Evolutionary conservation across 2,888 invertebrate genomes (phyloP).

Genomic region (Hypsopygia costalis): DNA sequence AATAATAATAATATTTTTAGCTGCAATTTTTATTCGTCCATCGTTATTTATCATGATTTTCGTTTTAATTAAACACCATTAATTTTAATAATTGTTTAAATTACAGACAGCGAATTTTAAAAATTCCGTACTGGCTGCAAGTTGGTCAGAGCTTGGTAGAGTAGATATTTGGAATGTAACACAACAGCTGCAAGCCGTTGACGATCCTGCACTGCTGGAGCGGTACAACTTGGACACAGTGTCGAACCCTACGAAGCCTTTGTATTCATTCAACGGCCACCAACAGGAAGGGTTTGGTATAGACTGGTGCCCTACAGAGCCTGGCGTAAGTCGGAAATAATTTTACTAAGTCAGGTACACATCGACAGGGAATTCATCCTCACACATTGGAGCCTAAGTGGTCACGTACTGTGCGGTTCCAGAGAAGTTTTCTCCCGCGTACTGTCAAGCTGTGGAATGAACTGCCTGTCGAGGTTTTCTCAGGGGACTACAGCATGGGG

Average conservation of each 20-base stretch:
- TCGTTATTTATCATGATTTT: too few species aligned
- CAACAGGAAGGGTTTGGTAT: conserved; percentile 96
- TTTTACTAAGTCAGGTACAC: too few species aligned
- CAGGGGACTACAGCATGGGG: too few species aligned
- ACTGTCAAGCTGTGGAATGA: too few species aligned
- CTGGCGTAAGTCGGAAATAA: conserved; percentile 87
- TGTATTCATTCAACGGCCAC: conserved; percentile 95
- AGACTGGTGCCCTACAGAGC: conserved; percentile 92
- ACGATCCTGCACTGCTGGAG: conserved; percentile 83
- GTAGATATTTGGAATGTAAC: conserved; percentile 96
- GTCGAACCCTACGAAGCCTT: conserved; percentile 80
- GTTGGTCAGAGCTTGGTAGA: conserved; percentile 97
- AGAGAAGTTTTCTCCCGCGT: too few species aligned
- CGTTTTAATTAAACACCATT: too few species aligned
- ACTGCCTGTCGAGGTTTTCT: too few species aligned
- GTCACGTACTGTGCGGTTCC: too few species aligned
- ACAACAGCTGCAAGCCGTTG: conserved; percentile 89
- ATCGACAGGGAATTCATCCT: too few species aligned
- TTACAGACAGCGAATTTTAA: conserved; percentile 81
- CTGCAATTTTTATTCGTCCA: too few species aligned
- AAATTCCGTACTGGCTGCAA: conserved; percentile 88
- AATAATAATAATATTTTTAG: too few species aligned
- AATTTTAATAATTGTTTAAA: conserved; percentile 14
- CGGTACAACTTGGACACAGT: conserved; percentile 83
- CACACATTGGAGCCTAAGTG: too few species aligned